These are phyloP conservation scores for Magallana ariakensis DNA, from an alignment of 1,140 invertebrate genomes.

Conservation along the genomic window DNA sequence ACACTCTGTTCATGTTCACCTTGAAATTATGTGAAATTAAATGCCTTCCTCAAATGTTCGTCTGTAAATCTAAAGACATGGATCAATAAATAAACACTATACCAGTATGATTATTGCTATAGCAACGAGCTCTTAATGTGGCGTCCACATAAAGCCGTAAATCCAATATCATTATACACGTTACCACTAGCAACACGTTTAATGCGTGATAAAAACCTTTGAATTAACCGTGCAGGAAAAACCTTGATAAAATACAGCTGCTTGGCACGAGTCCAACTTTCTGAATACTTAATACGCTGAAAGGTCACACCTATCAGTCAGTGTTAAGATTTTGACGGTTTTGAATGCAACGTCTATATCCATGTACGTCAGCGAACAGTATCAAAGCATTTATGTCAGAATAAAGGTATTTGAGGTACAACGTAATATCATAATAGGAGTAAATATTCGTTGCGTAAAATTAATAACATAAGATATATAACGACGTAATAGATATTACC, in stretches of 20 bases:
- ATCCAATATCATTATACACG: constrained; percentile 20
- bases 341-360: neutral
- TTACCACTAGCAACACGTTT: constrained; percentile 19
- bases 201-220: neutral
- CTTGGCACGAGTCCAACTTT: neutral
- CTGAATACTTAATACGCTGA: neutral
- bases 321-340: neutral
- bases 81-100: constrained; percentile 2
- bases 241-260: constrained; percentile 27
- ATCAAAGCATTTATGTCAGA: neutral
- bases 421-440: neutral
- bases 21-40: no score
- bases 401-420: neutral
- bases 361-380: neutral
- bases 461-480: neutral
- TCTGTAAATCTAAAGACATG: neutral
- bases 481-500: neutral
- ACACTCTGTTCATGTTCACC: no score
- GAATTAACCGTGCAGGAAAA: neutral
- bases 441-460: neutral
- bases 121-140: neutral
- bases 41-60: neutral
- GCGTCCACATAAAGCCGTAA: constrained; percentile 32
- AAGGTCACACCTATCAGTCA: constrained; percentile 9
- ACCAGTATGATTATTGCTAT: constrained; percentile 32